phyloP scores from a whole-genome alignment of 2,797 vertebrate species.

The Iguana delicatissima region DNA sequence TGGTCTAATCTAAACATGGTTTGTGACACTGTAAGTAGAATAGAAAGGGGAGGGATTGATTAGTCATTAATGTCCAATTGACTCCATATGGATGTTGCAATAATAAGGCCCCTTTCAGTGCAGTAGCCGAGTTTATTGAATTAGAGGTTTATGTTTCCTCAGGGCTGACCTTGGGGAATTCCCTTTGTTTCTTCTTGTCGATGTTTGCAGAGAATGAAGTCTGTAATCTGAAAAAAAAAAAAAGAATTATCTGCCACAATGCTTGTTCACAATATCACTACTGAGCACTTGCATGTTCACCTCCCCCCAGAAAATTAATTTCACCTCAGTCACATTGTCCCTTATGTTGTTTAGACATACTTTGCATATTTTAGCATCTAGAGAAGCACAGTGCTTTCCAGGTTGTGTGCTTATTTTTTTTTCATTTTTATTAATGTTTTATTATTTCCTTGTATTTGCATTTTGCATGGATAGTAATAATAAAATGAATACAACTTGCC shows the following conservation, averaged over 20 bases:
- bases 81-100: constrained; percentile 86
- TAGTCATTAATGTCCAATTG: constrained; percentile 86
- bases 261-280: constrained; percentile 55
- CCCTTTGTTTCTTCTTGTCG: constrained; percentile 80
- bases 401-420: not conserved
- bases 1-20: constrained; percentile 87
- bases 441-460: not conserved
- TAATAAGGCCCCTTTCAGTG: constrained; percentile 84
- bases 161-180: constrained; percentile 86
- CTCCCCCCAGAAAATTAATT: constrained; percentile 31
- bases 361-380: constrained; percentile 50
- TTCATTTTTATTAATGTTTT: constrained; percentile 8
- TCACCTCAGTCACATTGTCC: constrained; percentile 53
- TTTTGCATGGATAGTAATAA: not conserved
- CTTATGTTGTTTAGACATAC: constrained; percentile 55
- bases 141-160: constrained; percentile 87
- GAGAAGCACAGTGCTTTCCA: constrained; percentile 53
- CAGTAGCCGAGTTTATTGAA: constrained; percentile 86
- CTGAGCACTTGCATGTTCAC: constrained; percentile 14
- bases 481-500: constrained; percentile 1
- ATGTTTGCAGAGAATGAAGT: constrained; percentile 79
- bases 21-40: constrained; percentile 88
- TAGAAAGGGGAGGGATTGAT: constrained; percentile 85
- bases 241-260: constrained; percentile 57
- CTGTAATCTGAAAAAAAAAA: constrained; percentile 72